These are phyloP conservation scores for Limnephilus lunatus DNA, from an alignment of 2,888 invertebrate genomes.

Conservation along the genomic window DNA sequence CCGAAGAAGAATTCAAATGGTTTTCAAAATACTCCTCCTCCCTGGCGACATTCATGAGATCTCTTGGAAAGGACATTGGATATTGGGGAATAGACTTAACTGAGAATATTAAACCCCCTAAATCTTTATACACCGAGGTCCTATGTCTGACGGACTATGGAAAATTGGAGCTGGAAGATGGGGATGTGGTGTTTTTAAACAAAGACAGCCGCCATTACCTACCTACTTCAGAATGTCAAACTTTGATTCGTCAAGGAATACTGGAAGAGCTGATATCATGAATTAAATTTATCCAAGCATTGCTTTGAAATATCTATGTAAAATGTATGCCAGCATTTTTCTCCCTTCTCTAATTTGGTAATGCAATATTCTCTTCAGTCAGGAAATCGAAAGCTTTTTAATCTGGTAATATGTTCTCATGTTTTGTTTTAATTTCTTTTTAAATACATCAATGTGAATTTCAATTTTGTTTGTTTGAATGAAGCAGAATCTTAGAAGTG, in stretches of 20 bases:
- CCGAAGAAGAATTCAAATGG: constrained; percentile 91
- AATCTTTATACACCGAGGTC: constrained; percentile 94
- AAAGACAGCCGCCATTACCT: constrained; percentile 95
- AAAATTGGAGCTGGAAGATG: constrained; percentile 94
- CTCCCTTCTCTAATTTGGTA: too few relatives aligned
- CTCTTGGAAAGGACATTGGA: constrained; percentile 85
- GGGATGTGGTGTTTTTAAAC: constrained; percentile 91
- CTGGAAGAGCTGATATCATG: constrained; percentile 82
- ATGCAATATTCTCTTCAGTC: too few relatives aligned
- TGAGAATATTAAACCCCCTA: constrained; percentile 92
- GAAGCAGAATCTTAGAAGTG: too few relatives aligned
- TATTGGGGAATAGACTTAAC: constrained; percentile 90
- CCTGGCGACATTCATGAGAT: constrained; percentile 92
- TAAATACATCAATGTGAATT: too few relatives aligned
- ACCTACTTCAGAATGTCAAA: constrained; percentile 92
- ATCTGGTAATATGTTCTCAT: too few relatives aligned
- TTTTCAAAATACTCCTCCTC: constrained; percentile 92
- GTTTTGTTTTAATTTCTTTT: too few relatives aligned
- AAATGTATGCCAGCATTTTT: too few relatives aligned
- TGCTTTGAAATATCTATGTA: neutral
- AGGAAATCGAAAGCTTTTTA: too few relatives aligned
- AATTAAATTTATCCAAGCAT: neutral
- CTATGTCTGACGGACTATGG: constrained; percentile 94
- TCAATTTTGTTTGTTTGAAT: too few relatives aligned
- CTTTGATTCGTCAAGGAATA: constrained; percentile 92